phyloP scores from a whole-genome alignment of 2,888 invertebrate genomes.

The Deladenus siricidicola region DNA sequence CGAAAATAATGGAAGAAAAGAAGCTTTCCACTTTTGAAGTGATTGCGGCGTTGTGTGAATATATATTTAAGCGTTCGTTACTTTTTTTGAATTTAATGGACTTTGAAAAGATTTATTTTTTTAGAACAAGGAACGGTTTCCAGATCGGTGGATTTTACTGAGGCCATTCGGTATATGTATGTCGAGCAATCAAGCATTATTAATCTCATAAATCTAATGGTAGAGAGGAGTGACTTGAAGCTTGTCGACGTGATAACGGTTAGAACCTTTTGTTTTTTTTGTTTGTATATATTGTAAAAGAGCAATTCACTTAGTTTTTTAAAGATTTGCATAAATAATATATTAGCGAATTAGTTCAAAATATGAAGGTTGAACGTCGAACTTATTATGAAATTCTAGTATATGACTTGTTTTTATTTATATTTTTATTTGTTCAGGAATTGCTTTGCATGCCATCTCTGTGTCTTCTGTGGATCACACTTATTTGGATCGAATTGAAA shows the following conservation, averaged over 20 bases:
- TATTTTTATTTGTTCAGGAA: conserved; percentile 7
- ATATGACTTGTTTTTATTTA: neutral
- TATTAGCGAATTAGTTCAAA: neutral
- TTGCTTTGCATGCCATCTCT: conserved; percentile 13
- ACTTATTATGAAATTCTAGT: too few relatives aligned
- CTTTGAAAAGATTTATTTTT: neutral
- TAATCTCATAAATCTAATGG: conserved; percentile 2
- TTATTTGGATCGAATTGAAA: conserved; percentile 18
- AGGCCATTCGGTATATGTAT: conserved; percentile 9
- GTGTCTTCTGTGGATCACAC: conserved; percentile 13
- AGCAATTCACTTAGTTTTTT: neutral
- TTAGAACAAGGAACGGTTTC: conserved; percentile 2
- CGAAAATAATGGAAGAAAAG: conserved; percentile 6
- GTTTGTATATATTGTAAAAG: too few relatives aligned
- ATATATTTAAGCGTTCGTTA: conserved; percentile 4
- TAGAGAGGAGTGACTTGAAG: neutral
- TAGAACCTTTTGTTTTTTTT: neutral
- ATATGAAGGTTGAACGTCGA: too few relatives aligned
- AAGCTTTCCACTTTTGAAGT: conserved; percentile 5
- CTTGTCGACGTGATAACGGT: neutral
- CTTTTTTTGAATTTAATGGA: too few relatives aligned
- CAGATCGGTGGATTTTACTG: neutral
- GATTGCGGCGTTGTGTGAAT: conserved; percentile 12
- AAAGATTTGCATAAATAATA: neutral
- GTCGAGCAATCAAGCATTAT: conserved; percentile 2